phyloP scores from a whole-genome alignment of 2,888 invertebrate species.

The Scaptomyza caliginosa region DNA sequence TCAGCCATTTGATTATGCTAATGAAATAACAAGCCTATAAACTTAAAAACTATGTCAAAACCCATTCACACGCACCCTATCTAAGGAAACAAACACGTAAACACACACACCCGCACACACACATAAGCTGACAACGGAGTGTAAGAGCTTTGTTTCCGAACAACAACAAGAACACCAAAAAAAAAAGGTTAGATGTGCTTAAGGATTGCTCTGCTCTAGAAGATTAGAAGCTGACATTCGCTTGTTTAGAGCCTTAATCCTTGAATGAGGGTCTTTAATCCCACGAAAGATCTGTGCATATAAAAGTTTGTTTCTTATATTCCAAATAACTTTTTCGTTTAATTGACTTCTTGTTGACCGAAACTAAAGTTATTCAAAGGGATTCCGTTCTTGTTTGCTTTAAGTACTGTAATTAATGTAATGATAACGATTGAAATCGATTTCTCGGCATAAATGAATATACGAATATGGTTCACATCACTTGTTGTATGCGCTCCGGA shows the following conservation, averaged over 20 bases:
- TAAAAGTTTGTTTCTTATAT: neutral
- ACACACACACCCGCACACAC: neutral
- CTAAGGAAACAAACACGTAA: constrained; percentile 5
- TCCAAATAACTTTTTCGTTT: neutral
- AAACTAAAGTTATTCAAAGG: too few species aligned
- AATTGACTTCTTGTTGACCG: neutral
- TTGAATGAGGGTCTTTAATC: neutral
- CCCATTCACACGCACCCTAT: constrained; percentile 58
- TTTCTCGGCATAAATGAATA: neutral
- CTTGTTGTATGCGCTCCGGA: neutral
- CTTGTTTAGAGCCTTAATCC: neutral
- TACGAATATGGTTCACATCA: neutral
- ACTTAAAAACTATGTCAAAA: constrained; percentile 69
- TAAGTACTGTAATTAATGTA: too few species aligned
- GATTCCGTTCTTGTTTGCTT: too few species aligned
- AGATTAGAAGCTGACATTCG: constrained; percentile 5
- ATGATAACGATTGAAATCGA: neutral
- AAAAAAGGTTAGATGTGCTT: constrained; percentile 2
- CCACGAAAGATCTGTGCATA: neutral
- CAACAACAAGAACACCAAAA: neutral
- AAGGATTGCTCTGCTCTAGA: constrained; percentile 1
- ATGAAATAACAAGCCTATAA: constrained; percentile 77
- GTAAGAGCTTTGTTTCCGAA: constrained; percentile 7
- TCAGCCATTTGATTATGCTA: constrained; percentile 72
- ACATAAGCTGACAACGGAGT: neutral